Conservation (phyloP, 1,140 invertebrate species). For the Zaprionus africanus region DNA sequence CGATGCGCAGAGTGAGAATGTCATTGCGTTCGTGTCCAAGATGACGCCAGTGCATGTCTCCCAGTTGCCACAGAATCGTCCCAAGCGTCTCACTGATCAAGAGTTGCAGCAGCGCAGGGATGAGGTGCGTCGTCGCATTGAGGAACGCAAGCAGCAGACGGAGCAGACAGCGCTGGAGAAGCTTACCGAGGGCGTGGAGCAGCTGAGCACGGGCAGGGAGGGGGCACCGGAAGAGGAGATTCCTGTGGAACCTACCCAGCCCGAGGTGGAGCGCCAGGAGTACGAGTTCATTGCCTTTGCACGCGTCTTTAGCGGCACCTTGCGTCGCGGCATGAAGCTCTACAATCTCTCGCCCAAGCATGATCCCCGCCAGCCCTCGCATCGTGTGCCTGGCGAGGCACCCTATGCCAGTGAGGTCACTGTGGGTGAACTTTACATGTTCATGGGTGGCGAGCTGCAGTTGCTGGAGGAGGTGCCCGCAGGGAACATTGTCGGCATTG, state of each 20-base stretch:
- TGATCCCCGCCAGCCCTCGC: constrained; percentile 87
- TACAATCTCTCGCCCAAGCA: constrained; percentile 97
- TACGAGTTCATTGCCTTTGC: constrained; percentile 96
- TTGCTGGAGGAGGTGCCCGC: constrained; percentile 91
- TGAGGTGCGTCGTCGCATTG: constrained; percentile 88
- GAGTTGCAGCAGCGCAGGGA: constrained; percentile 91
- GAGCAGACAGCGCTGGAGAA: constrained; percentile 85
- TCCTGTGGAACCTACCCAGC: constrained; percentile 33
- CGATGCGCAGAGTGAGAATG: constrained; percentile 88
- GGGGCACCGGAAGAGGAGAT: constrained; percentile 1
- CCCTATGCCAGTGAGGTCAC: constrained; percentile 86
- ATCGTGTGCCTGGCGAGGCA: constrained; percentile 62
- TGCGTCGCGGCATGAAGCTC: constrained; percentile 90
- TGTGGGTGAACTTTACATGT: constrained; percentile 92
- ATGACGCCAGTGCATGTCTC: constrained; percentile 87
- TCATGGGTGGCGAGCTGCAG: constrained; percentile 97
- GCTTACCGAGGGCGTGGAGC: constrained; percentile 85
- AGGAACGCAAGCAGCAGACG: constrained; percentile 85
- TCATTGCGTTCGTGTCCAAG: constrained; percentile 97
- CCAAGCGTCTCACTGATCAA: constrained; percentile 89
- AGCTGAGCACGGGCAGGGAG: constrained; percentile 45
- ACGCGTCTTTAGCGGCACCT: constrained; percentile 95
- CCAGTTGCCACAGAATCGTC: constrained; percentile 89
- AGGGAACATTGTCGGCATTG: constrained; percentile 96
- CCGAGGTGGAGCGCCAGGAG: constrained; percentile 83